Evolutionary conservation across 2,797 vertebrate genomes (phyloP), one percentile per base, ranked within the genome.

Genomic region (Sebastes glaucus): DNA sequence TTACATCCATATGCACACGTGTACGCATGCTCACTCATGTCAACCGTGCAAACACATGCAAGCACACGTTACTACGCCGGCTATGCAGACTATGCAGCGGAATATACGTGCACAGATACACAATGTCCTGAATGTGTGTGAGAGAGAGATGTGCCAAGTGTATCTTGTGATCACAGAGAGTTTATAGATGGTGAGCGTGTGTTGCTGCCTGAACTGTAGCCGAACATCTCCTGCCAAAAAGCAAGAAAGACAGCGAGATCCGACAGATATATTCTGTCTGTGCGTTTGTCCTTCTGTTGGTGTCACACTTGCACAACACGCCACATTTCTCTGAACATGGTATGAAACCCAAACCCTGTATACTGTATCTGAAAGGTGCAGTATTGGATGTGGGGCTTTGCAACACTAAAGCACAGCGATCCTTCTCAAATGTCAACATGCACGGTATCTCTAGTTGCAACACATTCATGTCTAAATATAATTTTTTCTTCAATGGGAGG

Each of bases 101-200:
- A 49, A 62, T 38, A 68, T 38, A 60, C 56, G 56, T 68, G 57
- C 67, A 87, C 32, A 66, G 76, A 79, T 74, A 83, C 56, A 81
- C 74, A 80, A 76, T 80, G 86, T 87, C 75, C 81, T 65, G 74
- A 74, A 32, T 72, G 77, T 76, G 79, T 52, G 7, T 72, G 42
- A 72, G 22, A 49, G 22, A 63, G 59, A 27, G 66, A 46, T 68
- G 70, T 81, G 87, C 87, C 91, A 92, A 89, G 84, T 82, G 81
- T 78, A 83, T 92, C 81, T 89, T 76, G 71, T 90, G 85, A 91
- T 92, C 82, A 85, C 76, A 66, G 74, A 82, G 33, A 92, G 88
- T 92, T 92, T 91, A 92, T 89, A 87, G 85, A 84, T 61, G 33
- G 74, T 46, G 82, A 83, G 85, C 53, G 71, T 69, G 62, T 62